These are phyloP conservation scores for Ormyrus nitidulus DNA, from an alignment of 2,888 invertebrate genomes.

Conservation along the genomic window DNA sequence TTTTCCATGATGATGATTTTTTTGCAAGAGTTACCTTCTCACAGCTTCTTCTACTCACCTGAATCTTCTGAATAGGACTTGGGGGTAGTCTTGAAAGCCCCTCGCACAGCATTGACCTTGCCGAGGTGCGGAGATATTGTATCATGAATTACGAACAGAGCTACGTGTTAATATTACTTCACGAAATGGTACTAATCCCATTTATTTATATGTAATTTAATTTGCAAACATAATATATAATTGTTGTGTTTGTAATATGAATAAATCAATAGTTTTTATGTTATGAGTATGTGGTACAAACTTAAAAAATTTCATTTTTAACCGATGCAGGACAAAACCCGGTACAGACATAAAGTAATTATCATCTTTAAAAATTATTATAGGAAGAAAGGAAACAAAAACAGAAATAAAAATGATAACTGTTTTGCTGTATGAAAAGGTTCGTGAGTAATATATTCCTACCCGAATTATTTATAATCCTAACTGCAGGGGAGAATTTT, in stretches of 20 bases:
- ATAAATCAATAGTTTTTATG: conserved; percentile 16
- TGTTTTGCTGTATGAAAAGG: conserved; percentile 27
- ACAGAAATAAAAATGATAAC: conserved; percentile 6
- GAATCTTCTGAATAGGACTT: conserved; percentile 74
- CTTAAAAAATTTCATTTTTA: conserved; percentile 10
- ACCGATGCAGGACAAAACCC: not conserved
- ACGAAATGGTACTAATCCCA: conserved; percentile 75
- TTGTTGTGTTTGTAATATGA: conserved; percentile 48
- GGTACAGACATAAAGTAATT: conserved; percentile 1
- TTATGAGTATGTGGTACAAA: conserved; percentile 6
- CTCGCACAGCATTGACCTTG: conserved; percentile 76
- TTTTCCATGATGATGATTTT: conserved; percentile 58
- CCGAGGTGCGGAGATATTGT: conserved; percentile 76
- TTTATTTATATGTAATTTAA: conserved; percentile 71
- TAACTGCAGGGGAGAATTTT: conserved; percentile 2
- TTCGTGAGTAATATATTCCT: conserved; percentile 50
- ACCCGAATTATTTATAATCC: conserved; percentile 29
- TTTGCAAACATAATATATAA: conserved; percentile 57
- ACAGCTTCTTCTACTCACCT: conserved; percentile 74
- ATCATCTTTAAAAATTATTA: not conserved
- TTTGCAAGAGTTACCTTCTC: conserved; percentile 73
- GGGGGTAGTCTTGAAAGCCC: conserved; percentile 76
- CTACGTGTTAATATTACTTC: conserved; percentile 76
- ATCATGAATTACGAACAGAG: conserved; percentile 76
- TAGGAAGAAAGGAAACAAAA: conserved; percentile 13